Evolutionary conservation across 2,113 vertebrate genomes (phyloP), one percentile per base, ranked within the genome.

Genomic region (Bujurquina vittata): DNA sequence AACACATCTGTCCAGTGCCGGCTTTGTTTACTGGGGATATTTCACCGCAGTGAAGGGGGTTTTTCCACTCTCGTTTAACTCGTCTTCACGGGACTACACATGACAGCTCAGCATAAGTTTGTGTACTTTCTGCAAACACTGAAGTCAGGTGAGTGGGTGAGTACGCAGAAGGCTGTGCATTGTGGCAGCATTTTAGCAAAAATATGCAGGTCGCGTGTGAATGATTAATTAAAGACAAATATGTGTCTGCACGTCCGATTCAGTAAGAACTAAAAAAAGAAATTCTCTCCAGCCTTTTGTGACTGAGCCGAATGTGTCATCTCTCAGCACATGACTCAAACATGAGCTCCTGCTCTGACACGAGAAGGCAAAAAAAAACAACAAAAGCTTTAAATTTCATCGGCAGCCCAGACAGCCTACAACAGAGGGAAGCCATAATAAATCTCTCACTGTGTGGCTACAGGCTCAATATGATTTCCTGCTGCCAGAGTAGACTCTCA

Each of bases 401-500:
- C 14, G 17, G 60, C 77, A 52, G 40, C 54, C 55, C 84, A 90
- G 85, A 89, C 77, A 43, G 40, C 61, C 72, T 77, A 55, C 46
- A 85, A 85, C 43, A 81, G 81, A 77, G 84, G 73, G 69, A 87
- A 76, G 63, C 61, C 17, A 1, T 33, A 59, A 81, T 91, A 91
- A 91, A 90, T 93, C 89, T 86, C 59, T 88, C 84, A 72, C 75
- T 74, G 78, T 81, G 88, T 55, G 82, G 63, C 84, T 87, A 33
- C 73, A 75, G 75, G 46, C 76, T 88, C 75, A 83, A 56, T 80
- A 79, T 77, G 88, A 91, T 82, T 92, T 83, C 84, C 81, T 81
- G 52, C 87, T 58, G 81, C 55, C 86, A 84, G 84, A 84, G 67
- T 52, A 84, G 83, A 88, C 90, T 67, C 80, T 81, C 84, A 90